Conservation (phyloP, 2,113 vertebrate species). For the Gambusia affinis region DNA sequence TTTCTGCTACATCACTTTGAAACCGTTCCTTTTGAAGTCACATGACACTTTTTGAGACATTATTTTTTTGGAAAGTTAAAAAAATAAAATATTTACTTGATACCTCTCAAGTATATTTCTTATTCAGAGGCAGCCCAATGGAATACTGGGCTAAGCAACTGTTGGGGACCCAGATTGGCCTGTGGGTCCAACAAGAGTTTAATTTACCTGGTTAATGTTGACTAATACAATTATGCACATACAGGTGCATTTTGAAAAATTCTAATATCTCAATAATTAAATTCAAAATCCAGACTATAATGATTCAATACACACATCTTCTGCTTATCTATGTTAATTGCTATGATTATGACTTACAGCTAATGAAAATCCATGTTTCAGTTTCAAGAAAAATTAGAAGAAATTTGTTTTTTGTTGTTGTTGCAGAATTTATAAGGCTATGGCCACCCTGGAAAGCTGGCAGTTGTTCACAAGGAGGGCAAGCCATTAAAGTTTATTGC, state of each 20-base stretch:
- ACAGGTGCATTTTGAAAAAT: not conserved
- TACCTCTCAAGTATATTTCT: not conserved
- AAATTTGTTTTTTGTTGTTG: not conserved
- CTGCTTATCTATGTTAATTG: no score
- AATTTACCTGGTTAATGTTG: not conserved
- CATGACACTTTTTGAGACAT: not conserved
- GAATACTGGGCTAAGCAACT: not conserved
- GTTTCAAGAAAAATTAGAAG: not conserved
- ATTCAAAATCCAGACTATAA: not conserved
- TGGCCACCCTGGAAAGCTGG: not conserved
- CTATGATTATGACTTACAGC: no score
- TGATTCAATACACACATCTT: not conserved
- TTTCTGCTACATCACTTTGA: not conserved
- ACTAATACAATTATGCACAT: not conserved
- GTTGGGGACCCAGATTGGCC: not conserved
- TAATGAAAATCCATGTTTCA: not conserved
- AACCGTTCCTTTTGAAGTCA: not conserved
- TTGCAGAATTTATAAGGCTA: not conserved
- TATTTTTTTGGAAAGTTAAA: not conserved
- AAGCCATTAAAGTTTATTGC: no score
- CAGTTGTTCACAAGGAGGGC: no score
- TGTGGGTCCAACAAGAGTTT: not conserved
- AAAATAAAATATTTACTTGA: not conserved
- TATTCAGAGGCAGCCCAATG: not conserved
- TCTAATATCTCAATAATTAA: not conserved